These are phyloP conservation scores for Therioaphis trifolii DNA, from an alignment of 2,888 invertebrate genomes.

Conservation along the genomic window DNA sequence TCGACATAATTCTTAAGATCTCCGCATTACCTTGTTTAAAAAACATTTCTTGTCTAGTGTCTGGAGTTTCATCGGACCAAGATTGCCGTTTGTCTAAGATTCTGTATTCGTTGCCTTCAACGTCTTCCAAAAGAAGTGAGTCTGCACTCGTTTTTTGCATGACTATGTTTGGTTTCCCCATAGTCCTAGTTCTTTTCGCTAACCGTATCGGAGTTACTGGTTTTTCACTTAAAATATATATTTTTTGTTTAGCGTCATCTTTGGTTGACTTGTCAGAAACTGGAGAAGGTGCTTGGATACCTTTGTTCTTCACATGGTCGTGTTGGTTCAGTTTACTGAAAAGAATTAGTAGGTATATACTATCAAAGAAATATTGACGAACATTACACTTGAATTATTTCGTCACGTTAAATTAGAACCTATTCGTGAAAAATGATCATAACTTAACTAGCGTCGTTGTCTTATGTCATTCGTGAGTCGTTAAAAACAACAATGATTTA, in stretches of 20 bases:
- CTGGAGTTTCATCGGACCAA: conserved; percentile 42
- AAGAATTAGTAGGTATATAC: not conserved
- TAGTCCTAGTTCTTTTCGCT: conserved; percentile 31
- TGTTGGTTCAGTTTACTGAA: conserved; percentile 10
- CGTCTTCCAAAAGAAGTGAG: conserved; percentile 74
- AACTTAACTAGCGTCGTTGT: conserved; percentile 28
- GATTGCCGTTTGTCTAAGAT: conserved; percentile 65
- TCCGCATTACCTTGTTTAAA: conserved; percentile 88
- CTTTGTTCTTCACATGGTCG: conserved; percentile 25
- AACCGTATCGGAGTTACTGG: conserved; percentile 11
- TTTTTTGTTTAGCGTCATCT: not conserved
- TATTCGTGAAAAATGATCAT: conserved; percentile 45
- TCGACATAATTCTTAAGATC: conserved; percentile 79
- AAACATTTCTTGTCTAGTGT: conserved; percentile 73
- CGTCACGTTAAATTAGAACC: conserved; percentile 17
- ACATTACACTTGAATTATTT: not conserved
- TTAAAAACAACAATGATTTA: conserved; percentile 38
- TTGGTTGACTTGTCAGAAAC: not conserved
- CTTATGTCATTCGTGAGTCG: conserved; percentile 39
- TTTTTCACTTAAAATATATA: conserved; percentile 50
- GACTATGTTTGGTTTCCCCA: not conserved
- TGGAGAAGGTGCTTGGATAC: conserved; percentile 23
- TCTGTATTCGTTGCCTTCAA: conserved; percentile 70
- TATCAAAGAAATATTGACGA: not conserved
- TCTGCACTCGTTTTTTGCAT: conserved; percentile 66